Conservation (phyloP, 2,888 invertebrate species). For the Lepidocyrtoides sp. region DNA sequence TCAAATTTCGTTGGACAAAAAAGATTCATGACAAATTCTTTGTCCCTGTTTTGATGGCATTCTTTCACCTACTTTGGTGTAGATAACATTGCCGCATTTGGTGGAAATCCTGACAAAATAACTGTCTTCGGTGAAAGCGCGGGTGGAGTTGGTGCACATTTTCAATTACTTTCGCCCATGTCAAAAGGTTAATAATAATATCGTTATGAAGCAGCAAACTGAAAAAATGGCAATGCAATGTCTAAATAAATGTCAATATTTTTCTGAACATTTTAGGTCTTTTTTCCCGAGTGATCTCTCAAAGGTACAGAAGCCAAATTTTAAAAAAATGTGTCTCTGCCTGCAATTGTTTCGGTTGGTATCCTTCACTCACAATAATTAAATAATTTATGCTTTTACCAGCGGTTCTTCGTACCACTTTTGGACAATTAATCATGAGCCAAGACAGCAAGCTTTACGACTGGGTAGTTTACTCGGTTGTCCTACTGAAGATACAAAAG, state of each 20-base stretch:
- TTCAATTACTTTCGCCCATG: slow-evolving; percentile 80
- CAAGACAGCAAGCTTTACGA: slow-evolving; percentile 76
- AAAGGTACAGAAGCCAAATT: too few species aligned
- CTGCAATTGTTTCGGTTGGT: too few species aligned
- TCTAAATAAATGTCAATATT: too few species aligned
- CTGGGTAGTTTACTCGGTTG: slow-evolving; percentile 79
- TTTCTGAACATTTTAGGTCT: slow-evolving; percentile 54
- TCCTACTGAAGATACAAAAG: slow-evolving; percentile 76
- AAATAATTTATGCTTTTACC: too few species aligned
- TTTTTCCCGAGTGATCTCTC: slow-evolving; percentile 78
- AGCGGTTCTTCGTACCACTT: slow-evolving; percentile 78
- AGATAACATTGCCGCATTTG: slow-evolving; percentile 70
- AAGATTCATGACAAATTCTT: too few species aligned
- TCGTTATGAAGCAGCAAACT: not conserved
- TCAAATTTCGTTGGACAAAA: too few species aligned
- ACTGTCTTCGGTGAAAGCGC: slow-evolving; percentile 72
- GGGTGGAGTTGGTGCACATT: slow-evolving; percentile 76
- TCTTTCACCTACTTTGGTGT: too few species aligned
- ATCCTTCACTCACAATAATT: too few species aligned
- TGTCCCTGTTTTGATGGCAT: too few species aligned
- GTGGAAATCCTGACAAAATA: slow-evolving; percentile 70
- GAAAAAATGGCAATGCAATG: not conserved
- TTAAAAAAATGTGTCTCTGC: too few species aligned
- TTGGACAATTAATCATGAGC: slow-evolving; percentile 78
- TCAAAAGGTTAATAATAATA: slow-evolving; percentile 81